Evolutionary conservation across 2,113 vertebrate genomes (phyloP), one percentile per base, ranked within the genome.

Genomic region (Pontoporia blainvillei): DNA sequence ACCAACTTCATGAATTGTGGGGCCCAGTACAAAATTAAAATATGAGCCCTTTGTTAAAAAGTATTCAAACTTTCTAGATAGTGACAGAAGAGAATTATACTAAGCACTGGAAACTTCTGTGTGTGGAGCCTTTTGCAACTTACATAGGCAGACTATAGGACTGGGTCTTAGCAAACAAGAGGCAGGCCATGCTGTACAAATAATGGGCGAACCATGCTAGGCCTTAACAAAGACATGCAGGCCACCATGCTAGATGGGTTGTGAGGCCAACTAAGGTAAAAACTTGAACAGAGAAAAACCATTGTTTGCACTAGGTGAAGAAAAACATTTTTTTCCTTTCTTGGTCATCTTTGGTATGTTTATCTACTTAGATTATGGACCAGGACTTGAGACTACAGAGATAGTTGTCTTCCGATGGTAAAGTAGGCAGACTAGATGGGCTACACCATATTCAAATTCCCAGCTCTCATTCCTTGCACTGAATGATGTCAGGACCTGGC

Each of bases 381-480:
- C 15, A 78, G 31, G 5, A 57, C 15, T 92, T 96, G n/a, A 41
- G 66, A 44, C 39, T 71, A 4, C 1, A 64, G 13, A 75, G 20
- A 36, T 10, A 21, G 6, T 7, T 73, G 1, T 67, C 15, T 61
- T 62, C 9, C 31, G 34, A 4, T 18, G 6, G 11, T 71, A 52
- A 34, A 15, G 4, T 39, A 64, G 36, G 46, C 39, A 41, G 15
- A 41, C 4, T 3, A 41, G 3, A 31, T 78, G 17, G 61, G 12
- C 3, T 81, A 8, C 12, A 36, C 12, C 1, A 17, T 27, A 41
- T 31, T 57, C 54, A 94, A 69, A 66, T 41, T 20, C 5, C 3
- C 0, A 13, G 11, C 1, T 27, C 12, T n/a, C 4, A 31, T 2
- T n/a, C 5, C 21, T 57, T 21, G 3, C 10, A 34, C 17, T 75